Percentiles rank a stretch among this genome's conserved stretches.
phyloP scores from a whole-genome alignment of 2,888 invertebrate genomes.

The Rotaria macrura region DNA sequence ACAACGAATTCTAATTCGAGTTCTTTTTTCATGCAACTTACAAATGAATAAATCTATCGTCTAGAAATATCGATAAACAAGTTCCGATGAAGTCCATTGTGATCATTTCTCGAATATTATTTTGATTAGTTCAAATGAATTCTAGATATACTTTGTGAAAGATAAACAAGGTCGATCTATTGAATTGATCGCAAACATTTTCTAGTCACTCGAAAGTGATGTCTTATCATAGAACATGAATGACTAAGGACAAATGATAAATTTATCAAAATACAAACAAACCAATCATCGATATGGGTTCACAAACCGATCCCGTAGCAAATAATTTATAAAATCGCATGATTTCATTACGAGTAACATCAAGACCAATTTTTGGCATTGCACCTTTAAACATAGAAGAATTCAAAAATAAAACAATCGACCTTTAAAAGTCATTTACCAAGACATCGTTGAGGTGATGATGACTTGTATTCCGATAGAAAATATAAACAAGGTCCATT shows the following conservation, averaged over 20 bases:
- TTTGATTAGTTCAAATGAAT: too few relatives aligned
- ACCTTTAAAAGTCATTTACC: slow-evolving; percentile 51
- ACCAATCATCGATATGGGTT: slow-evolving; percentile 77
- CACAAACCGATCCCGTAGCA: slow-evolving; percentile 70
- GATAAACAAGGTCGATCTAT: too few relatives aligned
- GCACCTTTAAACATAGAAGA: slow-evolving; percentile 44
- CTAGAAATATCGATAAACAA: too few relatives aligned
- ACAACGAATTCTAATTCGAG: too few relatives aligned
- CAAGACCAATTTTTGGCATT: slow-evolving; percentile 84
- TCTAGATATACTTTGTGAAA: too few relatives aligned
- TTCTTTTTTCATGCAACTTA: too few relatives aligned
- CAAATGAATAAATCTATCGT: too few relatives aligned
- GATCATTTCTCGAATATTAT: too few relatives aligned
- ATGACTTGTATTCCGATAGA: slow-evolving; percentile 76
- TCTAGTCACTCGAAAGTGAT: too few relatives aligned
- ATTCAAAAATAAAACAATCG: neutral
- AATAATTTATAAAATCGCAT: slow-evolving; percentile 77
- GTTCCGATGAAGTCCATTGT: too few relatives aligned
- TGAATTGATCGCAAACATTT: too few relatives aligned
- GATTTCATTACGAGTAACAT: slow-evolving; percentile 70
- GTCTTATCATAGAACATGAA: neutral
- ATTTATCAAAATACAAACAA: neutral
- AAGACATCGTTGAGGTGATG: slow-evolving; percentile 77
- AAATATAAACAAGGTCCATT: slow-evolving; percentile 74
- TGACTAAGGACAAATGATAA: neutral